phyloP scores from a whole-genome alignment of 2,797 vertebrate genomes.

The Xiphorhynchus erythropygius region DNA sequence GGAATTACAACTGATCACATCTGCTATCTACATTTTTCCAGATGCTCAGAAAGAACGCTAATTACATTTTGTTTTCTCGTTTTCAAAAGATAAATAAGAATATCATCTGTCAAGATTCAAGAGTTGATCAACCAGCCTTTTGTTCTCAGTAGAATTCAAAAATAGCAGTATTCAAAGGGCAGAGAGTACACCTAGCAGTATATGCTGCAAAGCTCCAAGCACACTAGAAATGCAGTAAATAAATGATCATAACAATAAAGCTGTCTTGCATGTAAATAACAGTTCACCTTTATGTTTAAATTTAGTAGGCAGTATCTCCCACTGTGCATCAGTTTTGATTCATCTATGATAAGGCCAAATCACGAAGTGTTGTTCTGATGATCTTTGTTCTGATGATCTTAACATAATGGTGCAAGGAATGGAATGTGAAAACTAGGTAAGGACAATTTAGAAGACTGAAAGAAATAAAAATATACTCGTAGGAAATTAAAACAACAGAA shows the following conservation, averaged over 20 bases:
- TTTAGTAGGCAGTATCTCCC: not conserved
- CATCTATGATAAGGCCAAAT: not conserved
- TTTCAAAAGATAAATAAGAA: not conserved
- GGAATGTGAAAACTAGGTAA: not conserved
- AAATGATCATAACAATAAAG: slow-evolving; percentile 42
- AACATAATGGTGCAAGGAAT: not conserved
- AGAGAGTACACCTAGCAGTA: not conserved
- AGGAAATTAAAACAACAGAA: not conserved
- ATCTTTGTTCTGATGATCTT: not conserved
- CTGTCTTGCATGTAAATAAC: not conserved
- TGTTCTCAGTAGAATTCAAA: not conserved
- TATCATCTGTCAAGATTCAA: not conserved
- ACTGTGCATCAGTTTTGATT: not conserved
- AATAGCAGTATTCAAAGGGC: slow-evolving; percentile 1
- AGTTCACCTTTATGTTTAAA: slow-evolving; percentile 12
- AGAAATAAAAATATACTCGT: not conserved
- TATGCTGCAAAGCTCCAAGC: not conserved
- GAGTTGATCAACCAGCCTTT: not conserved
- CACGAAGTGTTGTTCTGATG: not conserved
- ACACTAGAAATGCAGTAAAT: not conserved
- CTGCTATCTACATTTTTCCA: not conserved
- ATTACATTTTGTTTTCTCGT: not conserved
- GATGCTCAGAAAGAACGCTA: not conserved
- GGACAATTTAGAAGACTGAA: not conserved
- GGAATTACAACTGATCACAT: not conserved